phyloP scores from a whole-genome alignment of 2,113 vertebrate species.

The Thermophis baileyi region DNA sequence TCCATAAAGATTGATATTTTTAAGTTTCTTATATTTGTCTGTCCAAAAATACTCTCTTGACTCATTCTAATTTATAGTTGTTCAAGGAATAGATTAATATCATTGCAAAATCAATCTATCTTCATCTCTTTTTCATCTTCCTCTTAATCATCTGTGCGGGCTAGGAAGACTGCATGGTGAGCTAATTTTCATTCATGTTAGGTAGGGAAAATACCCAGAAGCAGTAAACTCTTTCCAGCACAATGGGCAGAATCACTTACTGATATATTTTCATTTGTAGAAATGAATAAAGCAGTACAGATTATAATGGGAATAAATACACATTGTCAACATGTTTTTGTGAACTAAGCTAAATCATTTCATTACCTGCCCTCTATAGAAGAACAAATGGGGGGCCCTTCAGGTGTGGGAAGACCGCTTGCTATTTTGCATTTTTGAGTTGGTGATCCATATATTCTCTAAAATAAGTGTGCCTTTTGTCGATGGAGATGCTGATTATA shows the following conservation, averaged over 20 bases:
- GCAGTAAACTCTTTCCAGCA: background rate
- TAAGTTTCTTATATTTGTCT: background rate
- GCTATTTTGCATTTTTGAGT: background rate
- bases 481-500: background rate
- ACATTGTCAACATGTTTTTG: too few relatives aligned
- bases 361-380: background rate
- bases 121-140: background rate
- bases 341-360: background rate
- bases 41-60: background rate
- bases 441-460: background rate
- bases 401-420: background rate
- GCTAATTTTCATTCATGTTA: background rate
- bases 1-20: background rate
- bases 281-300: background rate
- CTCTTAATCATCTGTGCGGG: background rate
- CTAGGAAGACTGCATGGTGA: background rate
- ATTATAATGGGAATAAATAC: background rate
- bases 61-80: background rate
- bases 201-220: background rate
- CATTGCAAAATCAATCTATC: background rate
- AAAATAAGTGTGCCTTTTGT: background rate
- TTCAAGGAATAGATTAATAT: background rate
- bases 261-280: background rate
- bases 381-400: background rate
- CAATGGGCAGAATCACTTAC: background rate